Conservation (phyloP, 2,113 vertebrate genomes). For the Festucalex cinctus region DNA sequence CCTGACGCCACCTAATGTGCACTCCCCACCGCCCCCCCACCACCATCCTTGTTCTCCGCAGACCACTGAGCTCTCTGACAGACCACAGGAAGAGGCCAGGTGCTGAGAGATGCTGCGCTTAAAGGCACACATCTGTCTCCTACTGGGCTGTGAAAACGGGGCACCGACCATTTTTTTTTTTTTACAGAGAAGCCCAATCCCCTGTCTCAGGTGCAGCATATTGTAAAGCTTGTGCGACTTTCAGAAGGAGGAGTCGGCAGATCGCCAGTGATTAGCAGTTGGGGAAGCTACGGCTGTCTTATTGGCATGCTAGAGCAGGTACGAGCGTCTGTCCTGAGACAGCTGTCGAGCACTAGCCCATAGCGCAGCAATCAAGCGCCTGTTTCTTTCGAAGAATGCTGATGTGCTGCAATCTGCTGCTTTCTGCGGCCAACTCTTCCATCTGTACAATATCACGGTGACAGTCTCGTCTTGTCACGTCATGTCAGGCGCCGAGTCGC, state of each 20-base stretch:
- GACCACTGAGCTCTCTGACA: constrained; percentile 72
- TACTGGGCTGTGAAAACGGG: constrained; percentile 46
- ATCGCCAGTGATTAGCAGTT: constrained; percentile 84
- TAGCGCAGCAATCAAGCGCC: constrained; percentile 90
- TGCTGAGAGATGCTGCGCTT: constrained; percentile 60
- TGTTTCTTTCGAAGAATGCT: constrained; percentile 86
- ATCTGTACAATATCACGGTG: constrained; percentile 78
- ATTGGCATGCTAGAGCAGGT: constrained; percentile 93
- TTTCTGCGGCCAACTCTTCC: constrained; percentile 74
- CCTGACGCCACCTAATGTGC: constrained; percentile 43
- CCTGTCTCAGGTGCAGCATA: constrained; percentile 67
- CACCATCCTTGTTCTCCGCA: constrained; percentile 58
- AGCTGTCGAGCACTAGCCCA: constrained; percentile 97
- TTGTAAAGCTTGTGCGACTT: constrained; percentile 77
- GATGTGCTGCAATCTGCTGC: constrained; percentile 81
- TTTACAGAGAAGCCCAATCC: constrained; percentile 47
- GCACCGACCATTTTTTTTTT: constrained; percentile 45
- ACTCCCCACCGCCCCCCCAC: constrained; percentile 24
- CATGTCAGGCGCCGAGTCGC: constrained; percentile 67
- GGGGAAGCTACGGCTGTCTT: constrained; percentile 79
- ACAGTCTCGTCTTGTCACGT: constrained; percentile 78
- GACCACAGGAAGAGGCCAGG: constrained; percentile 68
- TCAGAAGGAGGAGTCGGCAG: constrained; percentile 79
- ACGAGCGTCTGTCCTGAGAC: constrained; percentile 85
- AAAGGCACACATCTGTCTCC: constrained; percentile 76